These are phyloP conservation scores for Nothobranchius furzeri DNA, from an alignment of 2,113 vertebrate genomes.

Conservation along the genomic window DNA sequence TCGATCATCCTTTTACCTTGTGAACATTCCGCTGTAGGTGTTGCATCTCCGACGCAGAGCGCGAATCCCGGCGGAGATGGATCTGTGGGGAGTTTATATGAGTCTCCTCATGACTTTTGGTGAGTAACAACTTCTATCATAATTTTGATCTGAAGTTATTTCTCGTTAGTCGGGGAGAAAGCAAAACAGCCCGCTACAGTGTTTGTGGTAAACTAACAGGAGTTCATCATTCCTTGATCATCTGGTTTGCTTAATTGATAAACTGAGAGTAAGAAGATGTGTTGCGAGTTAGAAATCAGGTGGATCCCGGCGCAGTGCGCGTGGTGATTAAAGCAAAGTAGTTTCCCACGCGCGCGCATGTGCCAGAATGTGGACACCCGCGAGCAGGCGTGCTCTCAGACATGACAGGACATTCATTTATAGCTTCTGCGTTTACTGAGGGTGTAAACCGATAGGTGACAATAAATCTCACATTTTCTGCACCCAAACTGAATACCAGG, in stretches of 20 bases:
- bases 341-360: not conserved
- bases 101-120: slow-evolving; percentile 75
- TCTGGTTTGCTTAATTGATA: not conserved
- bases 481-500: not conserved
- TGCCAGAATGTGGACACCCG: not conserved
- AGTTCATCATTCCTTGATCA: not conserved
- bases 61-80: slow-evolving; percentile 63
- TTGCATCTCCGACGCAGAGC: slow-evolving; percentile 31
- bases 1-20: slow-evolving; percentile 20
- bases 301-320: not conserved
- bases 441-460: not conserved
- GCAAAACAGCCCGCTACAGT: not conserved
- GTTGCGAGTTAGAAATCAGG: not conserved
- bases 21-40: slow-evolving; percentile 45
- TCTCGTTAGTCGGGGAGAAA: not conserved
- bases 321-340: not conserved
- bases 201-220: not conserved
- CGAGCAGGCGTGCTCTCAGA: not conserved
- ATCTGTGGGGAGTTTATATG: slow-evolving; percentile 78
- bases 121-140: slow-evolving; percentile 49
- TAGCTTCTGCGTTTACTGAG: not conserved
- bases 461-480: not conserved
- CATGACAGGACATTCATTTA: not conserved
- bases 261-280: too few relatives aligned
- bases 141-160: not conserved